Evolutionary conservation across 1,140 invertebrate genomes (phyloP).

Genomic region (Rhynchophorus ferrugineus): DNA sequence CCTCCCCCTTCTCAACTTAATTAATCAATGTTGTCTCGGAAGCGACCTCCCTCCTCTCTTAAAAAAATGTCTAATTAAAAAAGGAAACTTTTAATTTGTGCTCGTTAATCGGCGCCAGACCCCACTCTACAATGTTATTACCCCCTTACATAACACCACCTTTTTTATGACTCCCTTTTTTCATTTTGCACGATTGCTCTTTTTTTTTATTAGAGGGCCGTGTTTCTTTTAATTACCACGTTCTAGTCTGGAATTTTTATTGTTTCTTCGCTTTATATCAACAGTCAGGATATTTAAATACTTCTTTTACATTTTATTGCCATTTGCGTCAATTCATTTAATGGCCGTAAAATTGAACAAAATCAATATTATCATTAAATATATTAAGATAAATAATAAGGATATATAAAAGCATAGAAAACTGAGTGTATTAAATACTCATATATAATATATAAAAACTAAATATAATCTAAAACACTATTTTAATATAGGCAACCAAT

Average conservation of each 20-base stretch:
- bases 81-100: conserved; percentile 23
- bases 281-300: not conserved
- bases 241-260: not conserved
- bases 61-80: conserved; percentile 27
- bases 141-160: not conserved
- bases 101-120: not conserved
- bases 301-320: not conserved
- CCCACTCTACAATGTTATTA: not conserved
- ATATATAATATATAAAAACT: too few species aligned
- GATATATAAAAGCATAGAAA: too few species aligned
- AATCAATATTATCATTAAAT: too few species aligned
- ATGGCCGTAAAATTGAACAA: too few species aligned
- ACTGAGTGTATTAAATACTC: too few species aligned
- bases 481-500: too few species aligned
- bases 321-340: too few species aligned
- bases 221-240: not conserved
- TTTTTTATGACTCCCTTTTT: not conserved
- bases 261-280: not conserved
- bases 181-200: conserved; percentile 2
- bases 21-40: too few species aligned
- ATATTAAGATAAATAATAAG: too few species aligned
- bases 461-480: too few species aligned
- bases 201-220: not conserved
- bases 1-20: conserved; percentile 1
- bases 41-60: conserved; percentile 4